Evolutionary conservation across 2,113 vertebrate species (phyloP), one percentile per base, ranked within the genome.

Genomic region (Progne subis): DNA sequence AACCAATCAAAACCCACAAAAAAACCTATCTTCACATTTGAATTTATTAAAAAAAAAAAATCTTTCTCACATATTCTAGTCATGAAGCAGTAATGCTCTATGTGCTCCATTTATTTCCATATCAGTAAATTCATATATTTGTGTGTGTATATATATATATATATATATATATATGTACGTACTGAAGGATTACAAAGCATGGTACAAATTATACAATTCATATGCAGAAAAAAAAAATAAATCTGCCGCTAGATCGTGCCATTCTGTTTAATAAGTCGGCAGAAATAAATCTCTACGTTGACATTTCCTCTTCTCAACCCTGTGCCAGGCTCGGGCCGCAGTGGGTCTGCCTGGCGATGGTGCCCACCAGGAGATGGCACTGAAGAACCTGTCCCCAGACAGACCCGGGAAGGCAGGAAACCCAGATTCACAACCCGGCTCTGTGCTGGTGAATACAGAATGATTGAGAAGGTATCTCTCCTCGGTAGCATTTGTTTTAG

Each of bases 321-420:
- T 47, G 0, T 12, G 0, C 8, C 7, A 32, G 32, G 37, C n/a
- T 65, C 46, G 41, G 16, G 31, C 21, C 26, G 3, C 1, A 0
- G 26, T 19, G 19, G 0, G 5, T 64, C 23, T 23, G 69, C 55
- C n/a, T 37, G 55, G 23, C 10, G 28, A 6, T 8, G 3, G 3
- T 20, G 50, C 64, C 72, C 86, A 8, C 64, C 63, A 63, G 81
- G 61, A 94, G 90, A 13, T 68, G 86, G 44, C 92, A 55, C 43
- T 79, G 86, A 47, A 78, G 34, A 76, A 68, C 52, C 32, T 18
- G 49, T 67, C 52, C 82, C 59, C 34, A 18, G 31, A 11, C 21
- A 23, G 59, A 55, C 13, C 37, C 41, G 15, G 24, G 47, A 2
- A 43, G 55, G 50, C 43, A 17, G 52, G 64, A 69, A 78, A 21